Evolutionary conservation across 2,113 vertebrate species (phyloP).

Genomic region (Anthoscopus minutus): DNA sequence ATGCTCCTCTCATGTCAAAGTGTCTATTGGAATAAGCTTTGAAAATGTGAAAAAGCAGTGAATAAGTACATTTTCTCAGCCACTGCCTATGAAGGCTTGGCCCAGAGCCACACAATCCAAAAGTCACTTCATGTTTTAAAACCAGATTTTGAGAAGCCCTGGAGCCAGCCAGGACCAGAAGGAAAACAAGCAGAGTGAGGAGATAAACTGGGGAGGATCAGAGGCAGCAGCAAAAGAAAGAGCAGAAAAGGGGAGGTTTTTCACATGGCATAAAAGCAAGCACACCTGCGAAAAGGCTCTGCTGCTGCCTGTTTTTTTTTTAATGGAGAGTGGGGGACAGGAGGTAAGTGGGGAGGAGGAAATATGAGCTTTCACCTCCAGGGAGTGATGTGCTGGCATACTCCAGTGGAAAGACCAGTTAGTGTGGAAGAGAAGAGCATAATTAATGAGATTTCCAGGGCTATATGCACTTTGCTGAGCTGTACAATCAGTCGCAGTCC

Average conservation of each 20-base stretch:
- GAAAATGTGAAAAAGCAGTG: not conserved
- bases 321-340: not conserved
- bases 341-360: not conserved
- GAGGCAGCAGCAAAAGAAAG: not conserved
- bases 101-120: not conserved
- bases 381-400: not conserved
- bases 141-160: slow-evolving; percentile 6
- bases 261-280: not conserved
- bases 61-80: not conserved
- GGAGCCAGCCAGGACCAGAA: not conserved
- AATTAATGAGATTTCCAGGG: not conserved
- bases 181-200: not conserved
- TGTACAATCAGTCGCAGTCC: not conserved
- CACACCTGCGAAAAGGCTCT: not conserved
- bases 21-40: not conserved
- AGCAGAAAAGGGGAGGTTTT: not conserved
- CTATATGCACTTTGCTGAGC: not conserved
- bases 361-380: not conserved
- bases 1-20: not conserved
- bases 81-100: not conserved
- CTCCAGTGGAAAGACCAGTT: not conserved
- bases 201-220: not conserved
- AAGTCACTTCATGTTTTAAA: slow-evolving; percentile 16
- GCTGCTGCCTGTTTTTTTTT: not conserved
- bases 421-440: not conserved